These are phyloP conservation scores for Polyodon spathula DNA, from an alignment of 2,113 vertebrate genomes.

Conservation along the genomic window DNA sequence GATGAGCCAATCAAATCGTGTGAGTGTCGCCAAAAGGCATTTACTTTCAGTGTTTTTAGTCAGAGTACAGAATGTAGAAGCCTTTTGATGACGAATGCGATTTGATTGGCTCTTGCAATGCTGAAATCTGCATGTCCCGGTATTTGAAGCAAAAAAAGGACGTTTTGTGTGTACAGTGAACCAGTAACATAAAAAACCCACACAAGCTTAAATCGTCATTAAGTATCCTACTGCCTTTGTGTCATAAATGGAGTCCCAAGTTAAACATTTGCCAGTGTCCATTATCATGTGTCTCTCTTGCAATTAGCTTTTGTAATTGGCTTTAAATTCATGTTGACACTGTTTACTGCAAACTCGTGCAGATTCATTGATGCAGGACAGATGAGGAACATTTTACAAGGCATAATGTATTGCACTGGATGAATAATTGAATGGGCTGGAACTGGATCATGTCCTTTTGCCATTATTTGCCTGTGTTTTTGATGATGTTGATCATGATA, in stretches of 20 bases:
- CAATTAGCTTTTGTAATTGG: constrained; percentile 50
- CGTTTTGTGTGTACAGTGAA: too few relatives aligned
- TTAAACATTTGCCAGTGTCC: constrained; percentile 49
- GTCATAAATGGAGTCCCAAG: constrained; percentile 48
- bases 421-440: constrained; percentile 13
- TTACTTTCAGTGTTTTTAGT: too few relatives aligned
- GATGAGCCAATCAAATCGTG: too few relatives aligned
- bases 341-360: constrained; percentile 30
- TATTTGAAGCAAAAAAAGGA: too few relatives aligned
- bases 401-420: not conserved
- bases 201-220: constrained; percentile 27
- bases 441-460: not conserved
- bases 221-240: constrained; percentile 52
- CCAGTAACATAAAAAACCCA: too few relatives aligned
- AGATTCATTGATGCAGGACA: constrained; percentile 41
- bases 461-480: not conserved
- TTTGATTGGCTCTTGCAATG: too few relatives aligned
- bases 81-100: too few relatives aligned
- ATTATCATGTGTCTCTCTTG: constrained; percentile 42
- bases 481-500: not conserved
- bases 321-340: constrained; percentile 46
- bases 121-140: too few relatives aligned
- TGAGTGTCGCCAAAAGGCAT: too few relatives aligned
- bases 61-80: too few relatives aligned
- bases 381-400: constrained; percentile 3